Conservation (phyloP, 2,888 invertebrate species). For the Apantesis nais region DNA sequence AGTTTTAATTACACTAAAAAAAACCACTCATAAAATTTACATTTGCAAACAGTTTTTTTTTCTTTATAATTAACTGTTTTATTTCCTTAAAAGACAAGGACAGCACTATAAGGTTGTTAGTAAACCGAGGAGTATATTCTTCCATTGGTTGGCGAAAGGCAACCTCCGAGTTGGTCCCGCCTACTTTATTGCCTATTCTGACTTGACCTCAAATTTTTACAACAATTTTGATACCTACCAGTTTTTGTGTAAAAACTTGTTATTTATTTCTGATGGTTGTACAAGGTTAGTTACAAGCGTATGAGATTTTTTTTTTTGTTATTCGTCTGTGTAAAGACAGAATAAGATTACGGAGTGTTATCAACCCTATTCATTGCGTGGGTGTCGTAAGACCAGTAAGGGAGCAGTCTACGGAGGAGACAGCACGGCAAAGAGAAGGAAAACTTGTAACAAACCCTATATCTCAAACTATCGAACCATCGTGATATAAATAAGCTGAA, state of each 20-base stretch:
- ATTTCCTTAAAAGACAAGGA: neutral
- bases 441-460: no score
- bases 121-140: neutral
- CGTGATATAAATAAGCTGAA: no score
- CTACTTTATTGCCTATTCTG: neutral
- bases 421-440: no score
- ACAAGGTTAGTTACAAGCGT: neutral
- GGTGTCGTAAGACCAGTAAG: no score
- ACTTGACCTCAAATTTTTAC: neutral
- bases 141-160: slow-evolving; percentile 10
- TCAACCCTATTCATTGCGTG: no score
- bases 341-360: no score
- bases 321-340: no score
- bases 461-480: no score
- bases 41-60: neutral
- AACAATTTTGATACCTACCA: neutral
- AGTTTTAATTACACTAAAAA: neutral
- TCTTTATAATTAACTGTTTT: neutral
- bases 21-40: neutral
- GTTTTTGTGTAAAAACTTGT: neutral
- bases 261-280: neutral
- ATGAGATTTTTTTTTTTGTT: neutral
- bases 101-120: neutral
- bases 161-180: neutral
- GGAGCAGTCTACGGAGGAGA: no score